Evolutionary conservation across 2,888 invertebrate genomes (phyloP).

Genomic region (Melanostoma mellinum): DNA sequence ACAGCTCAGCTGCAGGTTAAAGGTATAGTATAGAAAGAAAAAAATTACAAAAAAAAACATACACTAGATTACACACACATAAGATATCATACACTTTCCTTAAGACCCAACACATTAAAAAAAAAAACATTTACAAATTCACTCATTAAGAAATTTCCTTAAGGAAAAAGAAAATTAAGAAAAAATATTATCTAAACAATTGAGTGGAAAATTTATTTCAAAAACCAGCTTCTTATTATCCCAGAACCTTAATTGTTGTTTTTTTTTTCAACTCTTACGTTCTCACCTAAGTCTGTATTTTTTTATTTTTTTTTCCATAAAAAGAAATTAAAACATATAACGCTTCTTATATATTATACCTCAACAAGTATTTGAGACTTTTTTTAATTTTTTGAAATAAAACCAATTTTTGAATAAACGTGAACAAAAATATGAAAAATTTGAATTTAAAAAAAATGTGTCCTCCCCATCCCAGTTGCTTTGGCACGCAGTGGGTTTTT

Average conservation of each 20-base stretch:
- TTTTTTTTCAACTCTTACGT: neutral
- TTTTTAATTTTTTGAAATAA: constrained; percentile 49
- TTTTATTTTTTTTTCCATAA: constrained; percentile 37
- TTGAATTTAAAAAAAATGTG: constrained; percentile 74
- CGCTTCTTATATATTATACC: constrained; percentile 66
- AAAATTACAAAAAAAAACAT: constrained; percentile 46
- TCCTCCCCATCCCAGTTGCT: constrained; percentile 81
- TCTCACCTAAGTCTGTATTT: constrained; percentile 48
- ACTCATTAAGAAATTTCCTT: constrained; percentile 48
- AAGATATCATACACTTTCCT: constrained; percentile 32
- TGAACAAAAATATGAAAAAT: constrained; percentile 56
- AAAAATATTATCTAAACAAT: constrained; percentile 25
- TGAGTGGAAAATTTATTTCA: constrained; percentile 53
- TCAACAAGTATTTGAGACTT: constrained; percentile 57
- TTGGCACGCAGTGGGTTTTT: constrained; percentile 87
- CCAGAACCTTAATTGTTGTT: constrained; percentile 25
- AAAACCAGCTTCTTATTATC: constrained; percentile 69
- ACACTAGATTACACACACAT: constrained; percentile 74
- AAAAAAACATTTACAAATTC: constrained; percentile 40
- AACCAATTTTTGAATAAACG: constrained; percentile 63
- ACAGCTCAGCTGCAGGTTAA: constrained; percentile 91
- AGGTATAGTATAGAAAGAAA: constrained; percentile 85
- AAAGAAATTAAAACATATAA: constrained; percentile 49
- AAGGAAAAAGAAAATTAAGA: constrained; percentile 20
- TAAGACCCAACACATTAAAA: neutral